Percentiles rank a stretch among this genome's conserved stretches.
Evolutionary conservation across 2,888 invertebrate species (phyloP).

Genomic region (Dolomedes plantarius): DNA sequence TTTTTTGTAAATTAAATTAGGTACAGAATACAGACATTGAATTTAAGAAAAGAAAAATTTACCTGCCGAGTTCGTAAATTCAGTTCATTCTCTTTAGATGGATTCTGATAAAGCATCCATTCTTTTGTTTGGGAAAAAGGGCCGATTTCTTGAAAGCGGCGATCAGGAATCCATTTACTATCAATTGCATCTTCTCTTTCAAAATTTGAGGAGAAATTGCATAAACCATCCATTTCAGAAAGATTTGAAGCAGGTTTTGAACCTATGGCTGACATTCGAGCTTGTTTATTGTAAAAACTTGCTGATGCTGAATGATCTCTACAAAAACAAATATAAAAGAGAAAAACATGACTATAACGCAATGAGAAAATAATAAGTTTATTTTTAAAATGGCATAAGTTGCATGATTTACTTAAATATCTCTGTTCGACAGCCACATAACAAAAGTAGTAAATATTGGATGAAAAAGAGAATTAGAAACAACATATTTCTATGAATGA

Average conservation of each 20-base stretch:
- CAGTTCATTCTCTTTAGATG: conserved; percentile 34
- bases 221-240: conserved; percentile 29
- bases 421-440: no score
- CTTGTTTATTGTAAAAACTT: conserved; percentile 55
- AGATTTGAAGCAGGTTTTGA: conserved; percentile 45
- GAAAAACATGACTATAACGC: no score
- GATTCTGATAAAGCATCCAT: conserved; percentile 51
- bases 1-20: no score
- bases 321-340: neutral
- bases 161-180: conserved; percentile 24
- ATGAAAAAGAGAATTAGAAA: no score
- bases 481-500: no score
- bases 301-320: conserved; percentile 65
- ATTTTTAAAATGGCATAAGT: no score
- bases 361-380: no score
- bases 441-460: no score
- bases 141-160: conserved; percentile 32
- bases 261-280: conserved; percentile 42
- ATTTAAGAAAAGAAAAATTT: no score
- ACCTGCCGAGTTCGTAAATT: conserved; percentile 38
- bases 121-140: conserved; percentile 45
- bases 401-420: no score
- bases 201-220: conserved; percentile 12
- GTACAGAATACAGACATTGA: no score
- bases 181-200: conserved; percentile 26